Conservation (phyloP, 2,797 vertebrate genomes). For the Enteromius treurensis region DNA sequence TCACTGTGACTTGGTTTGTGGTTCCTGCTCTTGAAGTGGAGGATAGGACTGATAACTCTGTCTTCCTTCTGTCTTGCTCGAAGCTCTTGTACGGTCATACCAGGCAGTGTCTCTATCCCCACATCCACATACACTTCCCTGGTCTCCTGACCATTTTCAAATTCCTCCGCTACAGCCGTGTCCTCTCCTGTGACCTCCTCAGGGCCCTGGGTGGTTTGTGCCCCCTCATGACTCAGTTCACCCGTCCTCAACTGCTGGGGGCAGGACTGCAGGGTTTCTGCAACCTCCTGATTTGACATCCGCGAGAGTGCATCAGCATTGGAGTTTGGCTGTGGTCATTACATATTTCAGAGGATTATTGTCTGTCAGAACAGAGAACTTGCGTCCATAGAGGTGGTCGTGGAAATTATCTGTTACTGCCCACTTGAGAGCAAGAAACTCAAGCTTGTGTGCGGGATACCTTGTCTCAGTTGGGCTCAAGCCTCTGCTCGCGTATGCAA, state of each 20-base stretch:
- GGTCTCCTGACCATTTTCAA: neutral
- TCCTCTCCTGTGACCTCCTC: neutral
- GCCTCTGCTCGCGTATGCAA: neutral
- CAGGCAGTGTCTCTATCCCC: slow-evolving; percentile 32
- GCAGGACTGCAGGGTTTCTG: slow-evolving; percentile 12
- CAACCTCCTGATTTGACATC: slow-evolving; percentile 44
- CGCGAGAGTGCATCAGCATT: slow-evolving; percentile 49
- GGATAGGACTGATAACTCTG: slow-evolving; percentile 1
- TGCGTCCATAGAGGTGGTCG: slow-evolving; percentile 53
- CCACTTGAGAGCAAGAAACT: slow-evolving; percentile 34
- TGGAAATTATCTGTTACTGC: slow-evolving; percentile 42
- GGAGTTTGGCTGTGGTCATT: slow-evolving; percentile 53
- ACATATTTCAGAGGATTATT: slow-evolving; percentile 59
- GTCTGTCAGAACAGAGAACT: slow-evolving; percentile 49
- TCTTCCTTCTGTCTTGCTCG: slow-evolving; percentile 30
- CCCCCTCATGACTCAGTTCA: neutral
- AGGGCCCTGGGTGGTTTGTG: neutral
- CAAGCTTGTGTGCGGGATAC: neutral
- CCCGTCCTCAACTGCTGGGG: neutral
- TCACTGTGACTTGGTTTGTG: slow-evolving; percentile 6
- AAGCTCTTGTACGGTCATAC: slow-evolving; percentile 42
- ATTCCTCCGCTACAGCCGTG: neutral
- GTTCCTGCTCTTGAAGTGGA: slow-evolving; percentile 9
- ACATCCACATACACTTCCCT: slow-evolving; percentile 27
- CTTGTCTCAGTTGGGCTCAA: neutral